Evolutionary conservation across 2,888 invertebrate species (phyloP), one percentile per base, ranked within the genome.

Genomic region (Glyphotaelius pellucidus): DNA sequence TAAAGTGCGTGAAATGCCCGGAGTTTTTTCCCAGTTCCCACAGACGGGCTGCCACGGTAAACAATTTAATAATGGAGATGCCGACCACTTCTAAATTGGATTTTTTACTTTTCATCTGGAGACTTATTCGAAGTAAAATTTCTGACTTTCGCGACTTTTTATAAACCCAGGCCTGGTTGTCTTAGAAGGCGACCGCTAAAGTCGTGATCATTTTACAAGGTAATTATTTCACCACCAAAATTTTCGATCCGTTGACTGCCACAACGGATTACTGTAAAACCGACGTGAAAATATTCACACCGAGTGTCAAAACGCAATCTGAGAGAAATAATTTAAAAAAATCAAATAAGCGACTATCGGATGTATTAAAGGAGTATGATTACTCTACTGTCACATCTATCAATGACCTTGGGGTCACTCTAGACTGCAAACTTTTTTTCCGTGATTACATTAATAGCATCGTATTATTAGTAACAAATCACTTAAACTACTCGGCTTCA

Each of bases 1-100:
- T 93, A 90, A 90, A 94, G 94, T 93, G 94, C 94, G 94, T 94
- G 94, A 94, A 94, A 94, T 92, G 92, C 93, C 91, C 90, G 42
- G 92, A 85, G 85, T 92, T 91, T 92, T 93, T 94, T 92, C 93
- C 91, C 92, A 52, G 38, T 93, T 93, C 83, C 91, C 94, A 90
- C 93, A 90, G 92, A 92, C 90, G 42, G 92, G 92, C 93, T 88
- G 90, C 93, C 93, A 83, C 87, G 67, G 88, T 90, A 90, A 88
- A 88, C 85, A 92, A 90, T 90, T 81, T 85, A 92, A 92, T 90
- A 92, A 92, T 92, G 88, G 90, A 89, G 84, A 91, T 52, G 84
- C 89, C 79, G 89, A 89, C 86, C 84, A 84, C 81, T 83, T 88
- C 89, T 91, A 91, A 91, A 91, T 91, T 91, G 91, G 91, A 79